Conservation (phyloP, 1,140 invertebrate species). For the Hirudo medicinalis region DNA sequence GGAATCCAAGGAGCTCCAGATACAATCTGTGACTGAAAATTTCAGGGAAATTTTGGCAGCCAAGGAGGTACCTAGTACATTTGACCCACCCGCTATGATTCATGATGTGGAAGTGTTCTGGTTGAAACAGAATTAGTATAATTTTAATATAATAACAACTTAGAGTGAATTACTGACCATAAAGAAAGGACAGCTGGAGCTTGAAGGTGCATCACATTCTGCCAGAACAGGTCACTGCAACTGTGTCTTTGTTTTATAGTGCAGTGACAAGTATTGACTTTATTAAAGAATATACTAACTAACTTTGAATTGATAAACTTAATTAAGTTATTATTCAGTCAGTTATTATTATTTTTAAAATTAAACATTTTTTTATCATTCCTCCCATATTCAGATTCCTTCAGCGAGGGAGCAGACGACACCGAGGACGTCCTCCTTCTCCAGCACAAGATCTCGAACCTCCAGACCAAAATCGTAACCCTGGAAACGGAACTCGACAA, state of each 20-base stretch:
- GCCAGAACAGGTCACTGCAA: too few relatives aligned
- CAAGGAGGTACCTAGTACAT: slow-evolving; percentile 14
- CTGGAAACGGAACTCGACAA: not conserved
- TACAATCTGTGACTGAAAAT: slow-evolving; percentile 8
- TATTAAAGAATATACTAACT: too few relatives aligned
- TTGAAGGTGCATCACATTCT: too few relatives aligned
- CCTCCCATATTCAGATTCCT: slow-evolving; percentile 6
- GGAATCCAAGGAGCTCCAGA: slow-evolving; percentile 20
- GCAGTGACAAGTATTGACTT: too few relatives aligned
- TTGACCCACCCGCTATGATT: not conserved
- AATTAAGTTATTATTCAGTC: too few relatives aligned
- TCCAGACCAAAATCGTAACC: not conserved
- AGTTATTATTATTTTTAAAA: too few relatives aligned
- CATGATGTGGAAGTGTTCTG: not conserved
- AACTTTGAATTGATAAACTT: too few relatives aligned
- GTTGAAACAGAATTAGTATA: not conserved
- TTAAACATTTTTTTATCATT: too few relatives aligned
- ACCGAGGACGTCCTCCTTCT: not conserved
- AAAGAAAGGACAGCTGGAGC: too few relatives aligned
- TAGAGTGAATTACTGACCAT: too few relatives aligned
- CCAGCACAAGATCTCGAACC: slow-evolving; percentile 9
- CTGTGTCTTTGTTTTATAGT: too few relatives aligned
- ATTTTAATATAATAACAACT: too few relatives aligned
- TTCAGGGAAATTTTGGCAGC: slow-evolving; percentile 8
- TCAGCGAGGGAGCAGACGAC: not conserved